phyloP scores from a whole-genome alignment of 2,888 invertebrate genomes.

The Melinopterus prodromus region DNA sequence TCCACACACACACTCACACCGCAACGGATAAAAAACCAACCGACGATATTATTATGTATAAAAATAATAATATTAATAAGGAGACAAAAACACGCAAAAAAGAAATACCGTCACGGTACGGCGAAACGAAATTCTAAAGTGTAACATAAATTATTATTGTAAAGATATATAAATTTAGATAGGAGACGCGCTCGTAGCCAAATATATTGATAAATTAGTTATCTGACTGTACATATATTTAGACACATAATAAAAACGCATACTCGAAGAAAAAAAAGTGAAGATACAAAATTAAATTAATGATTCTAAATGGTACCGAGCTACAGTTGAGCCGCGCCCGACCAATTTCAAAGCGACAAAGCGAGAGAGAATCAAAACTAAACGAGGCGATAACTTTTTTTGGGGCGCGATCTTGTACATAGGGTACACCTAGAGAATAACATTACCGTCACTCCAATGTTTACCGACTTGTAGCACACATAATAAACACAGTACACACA shows the following conservation, averaged over 20 bases:
- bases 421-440: constrained; percentile 47
- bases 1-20: constrained; percentile 43
- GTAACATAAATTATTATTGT: constrained; percentile 58
- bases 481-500: constrained; percentile 9
- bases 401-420: constrained; percentile 50
- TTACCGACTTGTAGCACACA: constrained; percentile 56
- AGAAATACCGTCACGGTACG: constrained; percentile 45
- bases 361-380: constrained; percentile 15
- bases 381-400: constrained; percentile 10
- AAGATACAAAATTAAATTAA: constrained; percentile 15
- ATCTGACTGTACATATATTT: constrained; percentile 55
- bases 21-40: constrained; percentile 18
- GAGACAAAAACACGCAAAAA: constrained; percentile 36
- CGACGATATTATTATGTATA: constrained; percentile 26
- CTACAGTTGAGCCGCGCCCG: constrained; percentile 14
- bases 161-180: constrained; percentile 56
- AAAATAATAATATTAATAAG: constrained; percentile 27
- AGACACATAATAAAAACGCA: constrained; percentile 50
- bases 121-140: constrained; percentile 63
- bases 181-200: constrained; percentile 59
- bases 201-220: constrained; percentile 42
- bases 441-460: constrained; percentile 55
- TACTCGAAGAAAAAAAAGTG: constrained; percentile 42
- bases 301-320: constrained; percentile 16
- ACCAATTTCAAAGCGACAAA: constrained; percentile 17